These are phyloP conservation scores for Neofelis nebulosa DNA, from an alignment of 2,113 vertebrate genomes.

Conservation along the genomic window DNA sequence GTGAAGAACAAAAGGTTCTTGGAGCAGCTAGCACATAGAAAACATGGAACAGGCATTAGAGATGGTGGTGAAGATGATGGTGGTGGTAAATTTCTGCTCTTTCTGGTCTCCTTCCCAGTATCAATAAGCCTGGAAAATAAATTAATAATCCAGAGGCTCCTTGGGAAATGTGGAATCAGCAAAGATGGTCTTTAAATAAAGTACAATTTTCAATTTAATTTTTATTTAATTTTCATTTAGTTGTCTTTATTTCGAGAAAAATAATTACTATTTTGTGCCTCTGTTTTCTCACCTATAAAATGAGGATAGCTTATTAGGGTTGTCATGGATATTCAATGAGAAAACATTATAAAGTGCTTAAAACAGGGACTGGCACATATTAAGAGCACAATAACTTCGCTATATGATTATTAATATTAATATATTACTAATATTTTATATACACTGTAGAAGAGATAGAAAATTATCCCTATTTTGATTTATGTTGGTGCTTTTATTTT, in stretches of 20 bases:
- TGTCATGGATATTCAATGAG: background rate
- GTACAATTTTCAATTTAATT: background rate
- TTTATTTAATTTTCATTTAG: slow-evolving; percentile 30
- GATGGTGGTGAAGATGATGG: background rate
- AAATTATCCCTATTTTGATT: background rate
- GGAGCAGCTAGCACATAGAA: background rate
- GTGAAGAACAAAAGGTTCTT: background rate
- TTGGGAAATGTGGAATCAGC: background rate
- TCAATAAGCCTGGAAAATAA: background rate
- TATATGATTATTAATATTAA: background rate
- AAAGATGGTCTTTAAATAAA: background rate
- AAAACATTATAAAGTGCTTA: background rate
- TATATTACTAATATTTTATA: background rate
- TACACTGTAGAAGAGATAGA: background rate
- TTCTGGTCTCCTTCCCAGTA: background rate
- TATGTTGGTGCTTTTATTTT: background rate
- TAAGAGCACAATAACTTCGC: background rate
- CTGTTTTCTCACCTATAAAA: background rate
- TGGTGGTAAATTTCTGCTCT: background rate
- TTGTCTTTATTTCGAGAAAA: slow-evolving; percentile 10
- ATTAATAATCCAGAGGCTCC: background rate
- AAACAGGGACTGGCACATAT: background rate
- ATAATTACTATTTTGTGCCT: background rate
- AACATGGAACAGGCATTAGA: background rate
- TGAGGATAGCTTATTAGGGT: slow-evolving; percentile 11